Evolutionary conservation across 64 coral and sea anemone species (phyloP), one percentile per base, ranked within the genome.

Genomic region (Astreopora myriophthalma): DNA sequence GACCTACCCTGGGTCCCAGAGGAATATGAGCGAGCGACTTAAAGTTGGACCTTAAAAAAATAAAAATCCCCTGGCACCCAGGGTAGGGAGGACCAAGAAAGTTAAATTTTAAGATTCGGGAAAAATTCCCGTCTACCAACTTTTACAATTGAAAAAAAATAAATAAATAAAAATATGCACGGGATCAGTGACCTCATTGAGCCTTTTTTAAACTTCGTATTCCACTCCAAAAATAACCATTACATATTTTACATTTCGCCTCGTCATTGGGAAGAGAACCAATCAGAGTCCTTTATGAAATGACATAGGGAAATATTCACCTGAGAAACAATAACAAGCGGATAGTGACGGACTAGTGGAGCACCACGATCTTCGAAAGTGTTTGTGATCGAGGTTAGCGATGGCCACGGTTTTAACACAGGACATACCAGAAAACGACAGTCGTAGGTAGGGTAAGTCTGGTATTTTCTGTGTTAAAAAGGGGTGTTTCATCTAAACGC

Each of bases 221-320:
- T n/a, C n/a, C n/a, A n/a, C n/a, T n/a, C n/a, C n/a, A n/a, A n/a
- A n/a, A n/a, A n/a, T 26, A 48, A 14, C n/a, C 74, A 76, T 76
- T 76, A 76, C 36, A 40, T 76, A 78, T 31, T 83, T 63, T 36
- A 20, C 25, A 79, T 32, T 55, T 79, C 39, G 79, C 79, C 38
- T 37, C 19, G 79, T 83, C 79, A 83, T 16, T 83, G 79, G 24
- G 10, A 7, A 19, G 51, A 20, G 31, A 65, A 64, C 79, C 79
- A 83, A 83, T 83, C 79, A 65, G 2, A 29, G 35, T 30, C 49
- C 17, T 64, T 83, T 25, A 2, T 34, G 1, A 9, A 73, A 73
- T 73, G 70, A 73, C 70, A 24, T 6, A 67, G 63, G 16, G 5
- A 16, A 1, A 22, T 16, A n/a, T 20, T 62, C 16, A 62, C 22